Evolutionary conservation across 2,888 invertebrate species (phyloP), one percentile per base, ranked within the genome.

Genomic region (Cistogaster globosa): DNA sequence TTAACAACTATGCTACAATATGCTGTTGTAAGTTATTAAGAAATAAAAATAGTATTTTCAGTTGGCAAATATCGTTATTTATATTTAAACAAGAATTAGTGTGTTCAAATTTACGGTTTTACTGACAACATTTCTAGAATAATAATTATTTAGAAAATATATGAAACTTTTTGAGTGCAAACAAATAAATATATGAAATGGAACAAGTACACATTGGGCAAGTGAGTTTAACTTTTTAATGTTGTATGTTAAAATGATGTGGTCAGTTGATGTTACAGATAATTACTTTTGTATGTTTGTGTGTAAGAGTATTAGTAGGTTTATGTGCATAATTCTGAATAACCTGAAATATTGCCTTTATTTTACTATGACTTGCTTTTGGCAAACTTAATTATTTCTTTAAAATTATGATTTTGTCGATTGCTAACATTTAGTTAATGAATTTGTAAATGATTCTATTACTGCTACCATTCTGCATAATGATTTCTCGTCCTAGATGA

Each of bases 71-170:
- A 60, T 51, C 12, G 12, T 42, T 12, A 42, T 11, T 12, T 2
- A 12, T 42, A 42, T 42, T 42, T 42, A 53, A 26, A 11, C 48
- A 22, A 6, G 16, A 62, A 71, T 20, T 38, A 18, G 58, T 80
- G 51, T 26, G n/a, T 58, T 63, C 20, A 65, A 58, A 53, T 74
- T 26, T 42, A 65, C 26, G 51, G 38, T 80, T 53, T 36, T 60
- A 58, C 60, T 67, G 72, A 58, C 80, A 74, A 53, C 60, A 60
- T 53, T 67, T 36, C n/a, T 60, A 67, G 53, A 74, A 68, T 80
- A 74, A 67, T 74, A 72, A 65, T 22, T 58, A 60, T 62, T 53
- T 78, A n/a, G 32, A n/a, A 53, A 38, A 45, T 20, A 48, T 16
- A 2, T 14, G 57, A 72, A 78, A 65, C 65, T 72, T 26, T 79